Percentiles rank a stretch among this genome's conserved stretches.
phyloP scores from a whole-genome alignment of 2,888 invertebrate genomes.

The Pseudeuparius sepicola region DNA sequence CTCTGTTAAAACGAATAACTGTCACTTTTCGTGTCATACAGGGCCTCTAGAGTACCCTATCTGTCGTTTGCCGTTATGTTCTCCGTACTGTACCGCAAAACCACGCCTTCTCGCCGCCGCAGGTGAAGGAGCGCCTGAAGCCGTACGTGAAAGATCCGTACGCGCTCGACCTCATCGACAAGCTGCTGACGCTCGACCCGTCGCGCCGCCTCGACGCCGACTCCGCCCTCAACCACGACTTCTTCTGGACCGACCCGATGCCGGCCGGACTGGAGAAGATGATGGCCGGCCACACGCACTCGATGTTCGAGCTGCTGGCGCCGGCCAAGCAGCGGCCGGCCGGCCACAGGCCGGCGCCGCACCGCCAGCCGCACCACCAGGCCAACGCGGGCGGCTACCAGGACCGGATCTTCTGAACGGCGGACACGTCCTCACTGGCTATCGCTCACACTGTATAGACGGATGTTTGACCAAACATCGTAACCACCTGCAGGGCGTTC shows the following conservation, averaged over 20 bases:
- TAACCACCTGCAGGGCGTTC: too few relatives aligned
- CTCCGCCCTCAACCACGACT: constrained; percentile 91
- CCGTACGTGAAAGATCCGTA: constrained; percentile 86
- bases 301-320: constrained; percentile 92
- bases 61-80: too few relatives aligned
- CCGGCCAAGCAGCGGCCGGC: too few relatives aligned
- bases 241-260: constrained; percentile 98
- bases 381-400: constrained; percentile 67
- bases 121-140: constrained; percentile 71
- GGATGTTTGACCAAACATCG: too few relatives aligned
- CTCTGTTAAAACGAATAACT: too few relatives aligned
- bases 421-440: not conserved
- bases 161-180: constrained; percentile 89
- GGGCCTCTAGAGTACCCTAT: too few relatives aligned
- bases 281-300: constrained; percentile 81
- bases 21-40: too few relatives aligned
- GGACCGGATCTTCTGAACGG: constrained; percentile 66
- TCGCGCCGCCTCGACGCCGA: constrained; percentile 81
- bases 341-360: constrained; percentile 56
- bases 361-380: constrained; percentile 52
- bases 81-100: too few relatives aligned
- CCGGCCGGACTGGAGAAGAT: constrained; percentile 85
- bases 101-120: too few relatives aligned
- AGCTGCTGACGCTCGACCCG: constrained; percentile 84
- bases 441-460: too few relatives aligned